phyloP scores from a whole-genome alignment of 2,888 invertebrate species.

The Calliopum simillimum region DNA sequence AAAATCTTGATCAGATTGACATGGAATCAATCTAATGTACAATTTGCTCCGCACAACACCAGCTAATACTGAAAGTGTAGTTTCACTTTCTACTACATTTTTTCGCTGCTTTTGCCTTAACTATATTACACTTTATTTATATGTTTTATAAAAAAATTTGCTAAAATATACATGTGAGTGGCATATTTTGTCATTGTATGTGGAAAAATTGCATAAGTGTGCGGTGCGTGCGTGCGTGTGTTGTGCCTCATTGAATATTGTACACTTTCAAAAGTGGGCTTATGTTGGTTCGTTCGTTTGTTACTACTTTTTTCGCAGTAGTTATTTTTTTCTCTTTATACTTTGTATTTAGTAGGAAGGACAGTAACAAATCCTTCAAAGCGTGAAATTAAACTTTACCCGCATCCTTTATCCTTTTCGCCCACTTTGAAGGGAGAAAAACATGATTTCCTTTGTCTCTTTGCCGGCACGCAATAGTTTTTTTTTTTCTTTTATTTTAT shows the following conservation, averaged over 20 bases:
- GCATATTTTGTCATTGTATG: constrained; percentile 8
- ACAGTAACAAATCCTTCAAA: constrained; percentile 41
- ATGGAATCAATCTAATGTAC: no score
- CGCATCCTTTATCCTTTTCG: constrained; percentile 17
- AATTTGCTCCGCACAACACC: no score
- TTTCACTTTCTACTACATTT: constrained; percentile 15
- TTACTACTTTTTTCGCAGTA: background rate
- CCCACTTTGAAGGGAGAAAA: constrained; percentile 34
- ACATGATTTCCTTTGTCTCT: constrained; percentile 36
- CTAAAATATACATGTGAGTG: background rate
- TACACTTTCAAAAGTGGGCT: background rate
- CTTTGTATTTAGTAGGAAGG: background rate
- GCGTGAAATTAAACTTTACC: constrained; percentile 51
- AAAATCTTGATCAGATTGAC: no score
- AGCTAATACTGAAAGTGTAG: background rate
- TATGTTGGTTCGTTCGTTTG: background rate
- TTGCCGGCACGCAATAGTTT: constrained; percentile 33
- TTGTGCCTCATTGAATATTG: background rate
- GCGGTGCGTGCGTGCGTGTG: constrained; percentile 11
- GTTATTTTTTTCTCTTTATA: background rate
- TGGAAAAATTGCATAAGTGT: constrained; percentile 14
- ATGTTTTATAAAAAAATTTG: background rate
- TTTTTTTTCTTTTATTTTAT: constrained; percentile 6
- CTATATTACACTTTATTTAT: constrained; percentile 20
- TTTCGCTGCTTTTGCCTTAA: background rate